These are phyloP conservation scores for Indri indri DNA, from an alignment of 2,113 vertebrate genomes.

Conservation along the genomic window DNA sequence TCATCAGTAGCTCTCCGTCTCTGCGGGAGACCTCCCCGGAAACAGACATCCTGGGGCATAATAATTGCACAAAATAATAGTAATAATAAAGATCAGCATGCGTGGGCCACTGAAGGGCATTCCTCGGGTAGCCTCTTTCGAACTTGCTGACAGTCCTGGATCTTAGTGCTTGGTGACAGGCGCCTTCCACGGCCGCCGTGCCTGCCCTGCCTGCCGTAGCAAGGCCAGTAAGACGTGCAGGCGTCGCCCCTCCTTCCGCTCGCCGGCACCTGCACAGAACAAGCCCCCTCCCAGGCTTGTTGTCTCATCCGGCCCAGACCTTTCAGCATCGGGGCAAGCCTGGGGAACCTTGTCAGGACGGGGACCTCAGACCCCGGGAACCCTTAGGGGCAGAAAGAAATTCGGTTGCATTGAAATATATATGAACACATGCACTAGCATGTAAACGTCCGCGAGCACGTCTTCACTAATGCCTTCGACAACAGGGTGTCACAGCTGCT, in stretches of 20 bases:
- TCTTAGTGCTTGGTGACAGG: not conserved
- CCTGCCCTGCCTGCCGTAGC: fast-evolving
- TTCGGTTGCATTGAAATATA: too few relatives aligned
- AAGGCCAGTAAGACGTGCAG: too few relatives aligned
- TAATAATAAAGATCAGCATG: not conserved
- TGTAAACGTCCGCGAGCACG: fast-evolving
- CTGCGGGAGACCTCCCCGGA: not conserved
- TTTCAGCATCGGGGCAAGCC: not conserved
- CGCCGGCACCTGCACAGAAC: too few relatives aligned
- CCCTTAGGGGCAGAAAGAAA: not conserved
- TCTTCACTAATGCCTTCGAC: fast-evolving
- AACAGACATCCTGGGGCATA: not conserved
- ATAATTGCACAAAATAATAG: too few relatives aligned
- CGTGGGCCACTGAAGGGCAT: not conserved
- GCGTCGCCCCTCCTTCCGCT: not conserved
- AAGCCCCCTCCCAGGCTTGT: not conserved
- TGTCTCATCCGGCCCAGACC: too few relatives aligned
- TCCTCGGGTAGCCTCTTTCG: not conserved
- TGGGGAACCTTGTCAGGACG: not conserved
- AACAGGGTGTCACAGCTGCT: not conserved
- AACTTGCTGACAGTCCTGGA: too few relatives aligned
- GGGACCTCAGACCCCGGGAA: fast-evolving
- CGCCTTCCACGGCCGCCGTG: not conserved
- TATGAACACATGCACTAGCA: fast-evolving
- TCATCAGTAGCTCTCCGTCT: fast-evolving